Base-by-base conservation (phyloP, 1,140 invertebrate genomes). In the Drosophila nigromelanica region DNA sequence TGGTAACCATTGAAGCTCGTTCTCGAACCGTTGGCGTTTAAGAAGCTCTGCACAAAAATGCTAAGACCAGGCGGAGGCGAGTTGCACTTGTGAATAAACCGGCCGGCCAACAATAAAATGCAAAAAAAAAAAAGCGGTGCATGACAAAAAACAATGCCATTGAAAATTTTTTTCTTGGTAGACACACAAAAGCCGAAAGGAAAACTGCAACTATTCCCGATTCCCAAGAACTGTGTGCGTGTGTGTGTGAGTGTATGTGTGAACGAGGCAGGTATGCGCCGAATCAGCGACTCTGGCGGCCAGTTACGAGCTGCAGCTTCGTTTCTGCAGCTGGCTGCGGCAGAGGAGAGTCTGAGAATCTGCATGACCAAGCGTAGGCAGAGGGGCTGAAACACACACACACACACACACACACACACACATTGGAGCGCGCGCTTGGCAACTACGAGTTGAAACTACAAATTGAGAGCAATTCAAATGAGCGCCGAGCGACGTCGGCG, bases 1-100 rank as follows among this genome's bases (percentile, higher is more conserved):
- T 97, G 77, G 79, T 92, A 61, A 87, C 70, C 78, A 91, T 87
- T 78, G 81, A 68, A 52, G 42, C 47, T 54, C 33, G 35, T 58
- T 45, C 33, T 37, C 7, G 15, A n/a, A 35, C 27, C 11, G 27
- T 45, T 37, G 5, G 47, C 35, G 3, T 27, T 27, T 8, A 30
- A 10, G 8, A 30, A 61, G n/a, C n/a, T 43, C 55, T 58, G 24
- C 39, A 35, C 27, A 58, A 45, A 45, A 5, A 58, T 50, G 48
- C 47, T 50, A 30, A 50, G 47, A 50, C n/a, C 24, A 33, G 10
- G 33, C 33, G 33, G 14, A 24, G 39, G n/a, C n/a, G 39, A 8
- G 10, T 47, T 54, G 42, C 42, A 24, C 52, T 66, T 56, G n/a
- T 63, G 60, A 43, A 55, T 27, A 55, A 64, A 70, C 48, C 33